These are phyloP conservation scores for Tokudaia tokunoshimensis DNA, from an alignment of 2,797 vertebrate genomes.

Conservation along the genomic window DNA sequence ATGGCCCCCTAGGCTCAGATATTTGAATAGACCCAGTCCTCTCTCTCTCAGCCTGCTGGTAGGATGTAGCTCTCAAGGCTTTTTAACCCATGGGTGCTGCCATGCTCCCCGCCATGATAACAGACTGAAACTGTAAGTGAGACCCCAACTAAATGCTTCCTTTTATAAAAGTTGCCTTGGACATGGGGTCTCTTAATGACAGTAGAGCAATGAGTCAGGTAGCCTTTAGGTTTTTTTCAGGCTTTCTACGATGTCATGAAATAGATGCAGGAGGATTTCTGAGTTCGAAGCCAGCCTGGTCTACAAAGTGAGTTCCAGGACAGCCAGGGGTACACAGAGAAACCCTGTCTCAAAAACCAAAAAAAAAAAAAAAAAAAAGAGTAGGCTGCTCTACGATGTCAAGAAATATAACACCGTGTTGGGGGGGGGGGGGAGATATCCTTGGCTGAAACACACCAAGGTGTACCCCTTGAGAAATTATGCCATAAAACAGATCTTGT, in stretches of 20 bases:
- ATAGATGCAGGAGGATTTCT: no score
- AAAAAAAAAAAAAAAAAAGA: no score
- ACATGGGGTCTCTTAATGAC: not conserved
- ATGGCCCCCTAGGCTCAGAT: not conserved
- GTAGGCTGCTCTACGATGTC: no score
- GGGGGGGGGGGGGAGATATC: not conserved
- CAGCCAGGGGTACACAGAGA: no score
- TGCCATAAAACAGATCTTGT: not conserved
- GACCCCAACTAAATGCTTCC: not conserved
- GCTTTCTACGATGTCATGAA: not conserved
- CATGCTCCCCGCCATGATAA: not conserved
- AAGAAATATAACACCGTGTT: not conserved
- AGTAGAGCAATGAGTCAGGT: not conserved
- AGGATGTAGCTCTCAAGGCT: not conserved
- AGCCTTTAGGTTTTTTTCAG: not conserved
- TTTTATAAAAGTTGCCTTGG: not conserved
- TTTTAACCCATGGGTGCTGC: not conserved
- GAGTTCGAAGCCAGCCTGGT: no score
- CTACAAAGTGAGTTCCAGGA: no score
- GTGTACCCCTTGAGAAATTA: not conserved
- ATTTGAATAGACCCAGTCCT: not conserved
- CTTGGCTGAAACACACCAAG: not conserved
- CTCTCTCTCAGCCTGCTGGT: not conserved
- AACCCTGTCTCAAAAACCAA: no score
- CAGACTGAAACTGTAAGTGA: not conserved